Evolutionary conservation across 1,140 invertebrate species (phyloP), one percentile per base, ranked within the genome.

Genomic region (Lutraria rhynchaena): DNA sequence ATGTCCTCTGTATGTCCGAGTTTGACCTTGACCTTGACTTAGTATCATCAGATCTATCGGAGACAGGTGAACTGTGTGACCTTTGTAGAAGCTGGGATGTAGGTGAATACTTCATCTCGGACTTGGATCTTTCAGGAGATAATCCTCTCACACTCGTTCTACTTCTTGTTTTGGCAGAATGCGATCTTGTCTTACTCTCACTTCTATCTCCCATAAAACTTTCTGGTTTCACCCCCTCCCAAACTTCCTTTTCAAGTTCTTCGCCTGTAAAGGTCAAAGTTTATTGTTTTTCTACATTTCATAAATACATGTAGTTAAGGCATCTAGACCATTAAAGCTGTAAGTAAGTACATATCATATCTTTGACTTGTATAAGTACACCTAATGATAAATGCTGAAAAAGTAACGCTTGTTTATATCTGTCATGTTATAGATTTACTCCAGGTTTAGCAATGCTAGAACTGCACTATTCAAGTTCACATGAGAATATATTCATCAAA

Each of bases 91-190:
- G 46, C 4, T 29, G 71, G n/a, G 63, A 60, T 17, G 13, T 80
- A 0, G 73, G 73, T 15, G 76, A 70, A 7, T 46, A 44, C 1
- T 41, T 69, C 24, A 80, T 11, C 24, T 69, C 76, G 3, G 76
- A 69, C 27, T 80, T 80, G 19, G 76, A 80, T 37, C 76, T 53
- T 31, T 80, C 76, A 9, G 75, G 75, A 1, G 73, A 75, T 41
- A 63, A 22, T 3, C 63, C 63, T 24, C 44, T 46, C 7, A 67
- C 44, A 49, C 41, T 49, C 19, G 19, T 46, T 11, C 33, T 37
- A 22, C 31, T 33, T 15, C 27, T 35, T 37, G 53, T 24, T 11
- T 24, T 57, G 15, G n/a, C n/a, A 4, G 24, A 29, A 44, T 35
- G 29, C 1, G 41, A 51, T 15, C 31, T 13, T 37, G 46, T n/a